Percentiles rank a stretch among this genome's conserved stretches.
phyloP scores from a whole-genome alignment of 2,888 invertebrate genomes.

The Lasius platythorax region DNA sequence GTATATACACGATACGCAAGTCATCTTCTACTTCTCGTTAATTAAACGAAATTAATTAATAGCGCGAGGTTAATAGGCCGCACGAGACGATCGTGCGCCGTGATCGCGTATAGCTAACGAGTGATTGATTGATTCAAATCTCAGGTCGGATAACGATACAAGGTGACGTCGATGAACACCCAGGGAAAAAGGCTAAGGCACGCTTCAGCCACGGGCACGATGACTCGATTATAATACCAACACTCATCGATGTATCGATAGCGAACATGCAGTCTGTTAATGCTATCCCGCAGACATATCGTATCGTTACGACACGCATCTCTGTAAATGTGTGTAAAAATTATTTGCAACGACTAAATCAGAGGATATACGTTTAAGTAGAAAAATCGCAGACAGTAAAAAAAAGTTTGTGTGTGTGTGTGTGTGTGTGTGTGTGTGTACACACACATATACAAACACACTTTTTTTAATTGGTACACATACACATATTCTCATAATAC shows the following conservation, averaged over 20 bases:
- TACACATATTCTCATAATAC: neutral
- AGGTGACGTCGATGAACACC: conserved; percentile 63
- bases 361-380: neutral
- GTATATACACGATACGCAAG: conserved; percentile 63
- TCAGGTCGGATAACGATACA: conserved; percentile 71
- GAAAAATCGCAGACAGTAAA: neutral
- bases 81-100: conserved; percentile 63
- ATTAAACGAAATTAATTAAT: conserved; percentile 71
- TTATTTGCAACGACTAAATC: neutral
- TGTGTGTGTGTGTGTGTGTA: too few species aligned
- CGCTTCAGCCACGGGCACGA: conserved; percentile 35
- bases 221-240: conserved; percentile 41
- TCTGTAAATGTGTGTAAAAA: neutral
- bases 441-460: too few species aligned
- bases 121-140: conserved; percentile 75
- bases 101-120: conserved; percentile 68
- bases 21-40: conserved; percentile 71
- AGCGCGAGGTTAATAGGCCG: conserved; percentile 73
- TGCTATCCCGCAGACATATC: neutral
- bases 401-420: too few species aligned
- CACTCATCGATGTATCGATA: neutral
- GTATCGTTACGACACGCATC: neutral
- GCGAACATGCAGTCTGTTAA: neutral
- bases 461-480: too few species aligned
- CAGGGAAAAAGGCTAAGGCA: conserved; percentile 36